These are phyloP conservation scores for Cephalopterus ornatus DNA, from an alignment of 2,113 vertebrate species.

Conservation along the genomic window DNA sequence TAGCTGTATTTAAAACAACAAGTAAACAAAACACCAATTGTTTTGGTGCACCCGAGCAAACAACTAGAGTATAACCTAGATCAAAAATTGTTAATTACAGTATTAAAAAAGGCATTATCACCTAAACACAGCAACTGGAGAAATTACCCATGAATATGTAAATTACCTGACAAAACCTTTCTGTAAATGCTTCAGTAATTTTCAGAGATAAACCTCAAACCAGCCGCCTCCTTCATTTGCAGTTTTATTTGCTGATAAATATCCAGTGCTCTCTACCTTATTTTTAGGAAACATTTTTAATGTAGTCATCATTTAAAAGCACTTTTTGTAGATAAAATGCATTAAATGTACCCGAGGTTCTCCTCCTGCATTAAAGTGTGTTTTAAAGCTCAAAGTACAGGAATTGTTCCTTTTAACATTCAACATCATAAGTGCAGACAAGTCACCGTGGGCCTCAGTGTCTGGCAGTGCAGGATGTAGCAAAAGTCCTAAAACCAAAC, in stretches of 20 bases:
- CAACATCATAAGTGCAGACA: neutral
- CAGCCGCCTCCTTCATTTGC: constrained; percentile 13
- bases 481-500: neutral
- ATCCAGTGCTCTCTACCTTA: neutral
- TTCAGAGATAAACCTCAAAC: constrained; percentile 37
- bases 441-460: fast-evolving
- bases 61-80: neutral
- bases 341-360: neutral
- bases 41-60: neutral
- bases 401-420: neutral
- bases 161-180: constrained; percentile 37
- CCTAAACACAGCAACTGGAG: constrained; percentile 38
- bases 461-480: neutral
- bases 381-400: neutral
- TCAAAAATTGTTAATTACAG: constrained; percentile 8
- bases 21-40: neutral
- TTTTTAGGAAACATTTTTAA: constrained; percentile 9
- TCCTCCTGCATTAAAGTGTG: neutral
- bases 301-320: neutral
- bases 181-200: constrained; percentile 35
- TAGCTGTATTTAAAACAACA: neutral
- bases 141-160: constrained; percentile 49
- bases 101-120: constrained; percentile 45
- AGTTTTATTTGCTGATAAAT: constrained; percentile 15
- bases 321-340: neutral